Evolutionary conservation across 2,113 vertebrate species (phyloP), one percentile per base, ranked within the genome.

Genomic region (Sinocyclocheilus rhinocerous): DNA sequence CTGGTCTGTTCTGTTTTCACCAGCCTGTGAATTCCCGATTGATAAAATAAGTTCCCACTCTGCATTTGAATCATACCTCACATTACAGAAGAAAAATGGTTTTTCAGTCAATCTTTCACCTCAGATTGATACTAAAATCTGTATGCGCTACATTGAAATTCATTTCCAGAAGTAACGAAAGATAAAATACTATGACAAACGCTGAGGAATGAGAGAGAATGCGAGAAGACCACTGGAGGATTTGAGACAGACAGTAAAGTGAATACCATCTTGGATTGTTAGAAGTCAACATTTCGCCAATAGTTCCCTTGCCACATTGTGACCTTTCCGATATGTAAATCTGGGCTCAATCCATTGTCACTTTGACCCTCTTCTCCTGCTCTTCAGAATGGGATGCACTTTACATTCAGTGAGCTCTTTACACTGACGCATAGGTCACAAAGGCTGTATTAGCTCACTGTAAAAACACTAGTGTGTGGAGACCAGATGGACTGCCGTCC

Each of bases 281-380:
- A 92, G 88, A 90, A 90, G 89, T 89, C 92, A 93, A 92, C 92
- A 92, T 93, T 94, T 94, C 89, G 90, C 92, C 90, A 93, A 92
- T 90, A 92, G 93, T 91, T 94, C 93, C 93, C 93, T 91, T 91
- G 90, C 87, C 92, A 90, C 92, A 90, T 88, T 90, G 78, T 94
- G 94, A 95, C 94, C 92, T 94, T 95, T 95, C 89, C 88, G 88
- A 93, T 95, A 93, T 95, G 93, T 94, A 94, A 94, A 93, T 93
- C 89, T 70, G 85, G 92, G 88, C 89, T 92, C 91, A 89, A 92
- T 92, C 94, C 92, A 92, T 94, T 94, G 92, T 94, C 92, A 90
- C 91, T n/a, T 86, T 92, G 92, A 92, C 73, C 63, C 63, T 79
- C 24, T 76, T 84, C 76, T 59, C 29, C 57, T 33, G 72, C 81